Conservation (phyloP, 2,888 invertebrate genomes). For the Nephrotoma flavescens region DNA sequence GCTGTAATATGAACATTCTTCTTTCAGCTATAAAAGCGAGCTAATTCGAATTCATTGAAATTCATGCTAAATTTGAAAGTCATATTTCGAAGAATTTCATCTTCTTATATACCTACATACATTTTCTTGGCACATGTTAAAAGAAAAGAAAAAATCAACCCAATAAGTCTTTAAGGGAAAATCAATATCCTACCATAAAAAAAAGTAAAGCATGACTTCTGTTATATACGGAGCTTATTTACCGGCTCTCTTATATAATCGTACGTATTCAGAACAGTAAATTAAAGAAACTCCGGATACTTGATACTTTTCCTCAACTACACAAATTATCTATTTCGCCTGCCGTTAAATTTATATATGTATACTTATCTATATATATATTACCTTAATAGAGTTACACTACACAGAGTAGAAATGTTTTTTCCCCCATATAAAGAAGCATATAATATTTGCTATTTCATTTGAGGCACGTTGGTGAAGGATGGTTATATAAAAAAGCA, state of each 20-base stretch:
- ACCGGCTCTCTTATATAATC: not conserved
- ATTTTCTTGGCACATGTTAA: not conserved
- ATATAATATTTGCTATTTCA: no score
- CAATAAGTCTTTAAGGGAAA: not conserved
- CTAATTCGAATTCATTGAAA: not conserved
- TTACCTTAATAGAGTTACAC: no score
- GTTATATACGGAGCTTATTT: not conserved
- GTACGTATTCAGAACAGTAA: not conserved
- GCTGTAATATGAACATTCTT: no score
- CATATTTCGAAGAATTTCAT: not conserved
- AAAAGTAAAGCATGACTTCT: not conserved
- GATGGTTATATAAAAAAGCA: no score
- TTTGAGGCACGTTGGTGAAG: no score
- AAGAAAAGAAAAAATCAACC: not conserved
- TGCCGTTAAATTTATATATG: not conserved
- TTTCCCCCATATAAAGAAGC: no score
- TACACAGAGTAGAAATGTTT: no score
- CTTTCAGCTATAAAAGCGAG: not conserved
- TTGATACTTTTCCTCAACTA: not conserved
- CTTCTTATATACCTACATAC: not conserved
- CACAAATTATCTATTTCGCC: not conserved
- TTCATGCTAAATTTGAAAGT: not conserved
- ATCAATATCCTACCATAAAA: not conserved
- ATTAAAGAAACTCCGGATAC: not conserved
- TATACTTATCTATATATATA: no score